Evolutionary conservation across 2,888 invertebrate species (phyloP).

Genomic region (Harpalus rufipes): DNA sequence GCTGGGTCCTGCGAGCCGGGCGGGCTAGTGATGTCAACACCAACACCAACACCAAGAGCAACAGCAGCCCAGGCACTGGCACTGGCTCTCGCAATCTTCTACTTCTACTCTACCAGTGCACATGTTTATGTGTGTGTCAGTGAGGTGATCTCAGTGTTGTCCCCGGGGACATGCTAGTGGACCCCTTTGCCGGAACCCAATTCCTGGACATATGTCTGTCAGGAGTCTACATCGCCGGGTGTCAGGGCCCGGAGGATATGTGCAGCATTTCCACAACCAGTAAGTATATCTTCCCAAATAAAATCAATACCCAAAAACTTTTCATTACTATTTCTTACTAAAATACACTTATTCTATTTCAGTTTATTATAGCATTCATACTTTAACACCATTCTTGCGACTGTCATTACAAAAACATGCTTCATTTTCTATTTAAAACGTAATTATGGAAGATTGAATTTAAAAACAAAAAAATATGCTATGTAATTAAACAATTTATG

Average conservation of each 20-base stretch:
- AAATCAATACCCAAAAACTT: constrained; percentile 23
- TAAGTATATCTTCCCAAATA: constrained; percentile 72
- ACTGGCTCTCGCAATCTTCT: constrained; percentile 8
- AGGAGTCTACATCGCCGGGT: constrained; percentile 78
- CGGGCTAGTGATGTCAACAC: constrained; percentile 68
- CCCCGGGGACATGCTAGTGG: constrained; percentile 77
- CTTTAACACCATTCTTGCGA: too few relatives aligned
- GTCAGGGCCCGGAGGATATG: constrained; percentile 78
- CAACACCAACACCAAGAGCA: constrained; percentile 5
- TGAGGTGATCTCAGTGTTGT: constrained; percentile 72
- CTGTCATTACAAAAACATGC: too few relatives aligned
- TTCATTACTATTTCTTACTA: not conserved
- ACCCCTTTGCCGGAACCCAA: constrained; percentile 55
- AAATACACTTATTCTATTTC: not conserved
- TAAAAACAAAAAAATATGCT: too few relatives aligned
- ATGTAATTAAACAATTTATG: too few relatives aligned
- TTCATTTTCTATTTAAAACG: too few relatives aligned
- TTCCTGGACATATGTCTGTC: constrained; percentile 77
- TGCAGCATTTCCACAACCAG: constrained; percentile 77
- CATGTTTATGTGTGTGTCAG: constrained; percentile 67
- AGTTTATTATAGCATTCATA: not conserved
- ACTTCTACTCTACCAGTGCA: constrained; percentile 19
- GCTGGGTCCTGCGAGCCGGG: constrained; percentile 30
- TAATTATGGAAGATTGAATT: too few relatives aligned
- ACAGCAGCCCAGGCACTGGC: constrained; percentile 23